Evolutionary conservation across 1,140 invertebrate genomes (phyloP).

Genomic region (Bombus haemorrhoidalis): DNA sequence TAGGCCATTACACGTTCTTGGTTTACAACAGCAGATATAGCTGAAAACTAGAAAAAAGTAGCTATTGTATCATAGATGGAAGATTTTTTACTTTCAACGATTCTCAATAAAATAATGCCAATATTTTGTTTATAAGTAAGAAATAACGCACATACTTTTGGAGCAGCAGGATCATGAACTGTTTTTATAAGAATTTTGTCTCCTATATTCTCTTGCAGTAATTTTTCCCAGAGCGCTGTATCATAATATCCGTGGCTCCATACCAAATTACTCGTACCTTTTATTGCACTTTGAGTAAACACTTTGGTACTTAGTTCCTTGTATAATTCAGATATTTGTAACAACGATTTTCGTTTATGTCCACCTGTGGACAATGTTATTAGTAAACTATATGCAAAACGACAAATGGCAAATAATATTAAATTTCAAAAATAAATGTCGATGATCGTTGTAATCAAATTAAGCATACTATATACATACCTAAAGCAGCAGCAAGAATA

Average conservation of each 20-base stretch:
- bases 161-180: constrained; percentile 83
- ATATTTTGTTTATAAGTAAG: not conserved
- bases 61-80: constrained; percentile 1
- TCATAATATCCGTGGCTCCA: constrained; percentile 96
- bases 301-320: constrained; percentile 87
- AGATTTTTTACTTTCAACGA: not conserved
- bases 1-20: constrained; percentile 90
- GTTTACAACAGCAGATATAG: constrained; percentile 93
- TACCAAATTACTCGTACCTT: constrained; percentile 91
- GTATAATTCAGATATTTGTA: constrained; percentile 87
- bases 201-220: constrained; percentile 89
- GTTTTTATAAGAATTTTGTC: constrained; percentile 87
- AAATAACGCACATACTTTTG: constrained; percentile 83
- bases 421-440: not conserved
- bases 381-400: not conserved
- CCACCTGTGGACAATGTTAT: constrained; percentile 78
- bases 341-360: constrained; percentile 83
- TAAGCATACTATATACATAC: constrained; percentile 70
- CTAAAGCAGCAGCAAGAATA: constrained; percentile 87
- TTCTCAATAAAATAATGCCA: not conserved
- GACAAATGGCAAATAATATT: not conserved
- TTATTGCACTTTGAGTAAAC: constrained; percentile 88
- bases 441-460: no score
- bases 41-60: constrained; percentile 85
- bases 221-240: constrained; percentile 91